Conservation (phyloP, 2,797 vertebrate genomes). For the Lithobates pipiens region DNA sequence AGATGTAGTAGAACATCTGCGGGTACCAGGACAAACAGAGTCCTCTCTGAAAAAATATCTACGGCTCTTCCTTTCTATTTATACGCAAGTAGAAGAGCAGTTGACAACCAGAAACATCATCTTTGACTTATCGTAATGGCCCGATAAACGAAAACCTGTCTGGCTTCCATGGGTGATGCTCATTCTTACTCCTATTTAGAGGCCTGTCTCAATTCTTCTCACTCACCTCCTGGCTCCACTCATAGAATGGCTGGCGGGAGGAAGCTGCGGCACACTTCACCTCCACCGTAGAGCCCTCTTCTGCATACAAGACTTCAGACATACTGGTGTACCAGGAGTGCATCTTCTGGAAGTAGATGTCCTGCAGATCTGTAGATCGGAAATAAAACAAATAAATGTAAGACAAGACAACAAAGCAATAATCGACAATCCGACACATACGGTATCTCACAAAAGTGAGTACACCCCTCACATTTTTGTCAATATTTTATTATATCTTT, state of each 20-base stretch:
- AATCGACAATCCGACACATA: too few species aligned
- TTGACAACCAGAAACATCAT: not conserved
- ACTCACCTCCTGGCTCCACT: conserved; percentile 79
- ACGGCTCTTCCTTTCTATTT: not conserved
- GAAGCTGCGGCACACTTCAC: conserved; percentile 75
- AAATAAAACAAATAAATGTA: too few species aligned
- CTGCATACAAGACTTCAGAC: conserved; percentile 70
- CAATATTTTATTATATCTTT: too few species aligned
- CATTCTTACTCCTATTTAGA: not conserved
- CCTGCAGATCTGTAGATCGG: conserved; percentile 68
- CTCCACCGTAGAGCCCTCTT: conserved; percentile 71
- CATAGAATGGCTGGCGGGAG: conserved; percentile 73
- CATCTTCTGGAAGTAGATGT: conserved; percentile 65
- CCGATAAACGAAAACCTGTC: too few species aligned
- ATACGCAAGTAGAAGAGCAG: not conserved
- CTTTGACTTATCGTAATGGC: not conserved
- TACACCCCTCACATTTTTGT: too few species aligned
- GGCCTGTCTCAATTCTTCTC: too few species aligned
- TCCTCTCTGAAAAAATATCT: too few species aligned
- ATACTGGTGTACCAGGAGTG: conserved; percentile 68
- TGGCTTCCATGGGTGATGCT: too few species aligned
- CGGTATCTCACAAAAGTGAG: too few species aligned
- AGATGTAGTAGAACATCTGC: not conserved
- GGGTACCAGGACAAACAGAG: too few species aligned
- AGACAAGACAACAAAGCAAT: too few species aligned